Base-by-base conservation (phyloP, 2,113 vertebrate genomes). In the Ophiodon elongatus region DNA sequence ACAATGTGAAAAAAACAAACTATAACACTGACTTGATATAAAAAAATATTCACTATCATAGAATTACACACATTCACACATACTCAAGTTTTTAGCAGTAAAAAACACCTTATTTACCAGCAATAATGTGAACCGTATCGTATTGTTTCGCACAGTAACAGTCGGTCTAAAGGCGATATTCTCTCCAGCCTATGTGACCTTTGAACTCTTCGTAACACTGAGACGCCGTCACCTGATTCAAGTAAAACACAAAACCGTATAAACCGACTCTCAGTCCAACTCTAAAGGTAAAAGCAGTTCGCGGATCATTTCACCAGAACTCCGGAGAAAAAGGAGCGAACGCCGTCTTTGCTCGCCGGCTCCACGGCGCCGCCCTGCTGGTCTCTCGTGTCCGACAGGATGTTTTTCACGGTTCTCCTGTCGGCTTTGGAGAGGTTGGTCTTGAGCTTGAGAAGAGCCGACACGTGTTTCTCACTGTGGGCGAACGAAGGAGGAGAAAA, bases 361-460 rank as follows among this genome's bases (percentile, higher is more conserved):
- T n/a, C 0, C n/a, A 11, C 39, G 5, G 45, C 4, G 1, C 3
- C 10, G 1, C 56, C 29, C 25, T 7, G 27, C 6, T 2, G 5
- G 6, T 2, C 25, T 59, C 56, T 59, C 1, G 27, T 74, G 60
- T 95, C 90, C 0, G 90, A 63, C 37, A 98, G 77, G 25, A 96
- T 96, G 7, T 88, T 92, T 81, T 95, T 92, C 85, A 98, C 94
- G 23, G 60, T 94, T 70, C 21, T 96, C 69, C 83, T 80, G 1
- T 97, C 94, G 0, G 86, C 67, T 6, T 11, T 93, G 0, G 93
- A 84, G 65, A 99, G 81, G 75, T 95, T 97, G 0, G 90, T 89
- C 90, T 98, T 99, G 82, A 99, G 96, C 88, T 96, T 86, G 73
- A 99, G 94, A 89, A 98, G 95, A 0, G 96, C 95, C 0, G 91